Conservation (phyloP, 2,888 invertebrate species). For the Eupithecia subumbrata region DNA sequence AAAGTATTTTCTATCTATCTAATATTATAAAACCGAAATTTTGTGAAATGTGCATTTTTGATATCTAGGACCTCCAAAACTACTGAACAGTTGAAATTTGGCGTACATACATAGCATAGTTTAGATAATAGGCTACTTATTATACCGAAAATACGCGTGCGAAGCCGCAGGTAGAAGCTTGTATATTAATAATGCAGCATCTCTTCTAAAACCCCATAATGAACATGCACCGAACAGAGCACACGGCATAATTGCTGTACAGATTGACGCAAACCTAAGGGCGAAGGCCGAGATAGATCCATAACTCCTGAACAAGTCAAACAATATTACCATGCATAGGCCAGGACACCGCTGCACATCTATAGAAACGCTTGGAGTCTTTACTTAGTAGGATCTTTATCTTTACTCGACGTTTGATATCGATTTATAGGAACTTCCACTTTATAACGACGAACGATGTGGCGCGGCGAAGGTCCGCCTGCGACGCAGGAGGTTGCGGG, state of each 20-base stretch:
- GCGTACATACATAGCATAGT: too few relatives aligned
- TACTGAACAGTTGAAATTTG: too few relatives aligned
- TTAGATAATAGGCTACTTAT: too few relatives aligned
- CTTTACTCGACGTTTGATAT: not conserved
- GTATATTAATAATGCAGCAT: conserved; percentile 5
- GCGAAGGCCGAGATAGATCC: conserved; percentile 72
- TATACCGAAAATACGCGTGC: too few relatives aligned
- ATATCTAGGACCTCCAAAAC: too few relatives aligned
- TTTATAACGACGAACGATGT: not conserved
- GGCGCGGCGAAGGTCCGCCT: too few relatives aligned
- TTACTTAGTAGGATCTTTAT: not conserved
- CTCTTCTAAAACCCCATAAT: conserved; percentile 47
- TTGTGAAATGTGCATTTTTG: too few relatives aligned
- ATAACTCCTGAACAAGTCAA: conserved; percentile 65
- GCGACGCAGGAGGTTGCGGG: too few relatives aligned
- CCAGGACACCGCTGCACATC: conserved; percentile 21
- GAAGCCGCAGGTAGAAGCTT: too few relatives aligned
- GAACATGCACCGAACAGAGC: conserved; percentile 60
- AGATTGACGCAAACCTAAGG: conserved; percentile 75
- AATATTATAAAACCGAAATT: too few relatives aligned
- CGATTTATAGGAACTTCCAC: not conserved
- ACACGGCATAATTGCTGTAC: conserved; percentile 74
- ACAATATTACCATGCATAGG: conserved; percentile 59
- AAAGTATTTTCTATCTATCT: too few relatives aligned
- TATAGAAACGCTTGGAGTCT: not conserved